phyloP scores from a whole-genome alignment of 2,888 invertebrate genomes.

The Eudemis profundana region DNA sequence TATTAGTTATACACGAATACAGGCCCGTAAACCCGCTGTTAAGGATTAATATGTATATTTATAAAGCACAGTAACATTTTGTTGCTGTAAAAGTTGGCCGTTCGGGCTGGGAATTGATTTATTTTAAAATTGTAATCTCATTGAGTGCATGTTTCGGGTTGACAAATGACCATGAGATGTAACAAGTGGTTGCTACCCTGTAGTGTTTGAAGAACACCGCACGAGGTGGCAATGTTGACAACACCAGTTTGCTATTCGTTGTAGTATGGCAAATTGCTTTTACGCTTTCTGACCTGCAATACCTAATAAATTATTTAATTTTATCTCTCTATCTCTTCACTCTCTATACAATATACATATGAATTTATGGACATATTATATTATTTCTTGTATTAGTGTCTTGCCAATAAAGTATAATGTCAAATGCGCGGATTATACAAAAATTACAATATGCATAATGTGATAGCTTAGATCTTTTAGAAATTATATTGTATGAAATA shows the following conservation, averaged over 20 bases:
- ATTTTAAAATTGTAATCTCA: slow-evolving; percentile 76
- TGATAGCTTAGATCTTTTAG: slow-evolving; percentile 82
- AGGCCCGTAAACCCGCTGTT: slow-evolving; percentile 27
- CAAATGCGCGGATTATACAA: slow-evolving; percentile 64
- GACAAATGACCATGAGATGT: slow-evolving; percentile 63
- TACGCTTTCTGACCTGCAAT: slow-evolving; percentile 66
- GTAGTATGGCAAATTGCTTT: slow-evolving; percentile 79
- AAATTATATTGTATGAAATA: slow-evolving; percentile 57
- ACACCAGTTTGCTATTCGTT: slow-evolving; percentile 77
- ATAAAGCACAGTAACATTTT: slow-evolving; percentile 22
- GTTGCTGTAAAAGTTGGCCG: slow-evolving; percentile 33
- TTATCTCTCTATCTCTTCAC: slow-evolving; percentile 78
- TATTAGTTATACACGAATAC: slow-evolving; percentile 37
- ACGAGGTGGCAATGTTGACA: slow-evolving; percentile 66
- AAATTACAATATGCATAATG: slow-evolving; percentile 74
- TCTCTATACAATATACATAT: slow-evolving; percentile 77
- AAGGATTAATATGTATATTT: slow-evolving; percentile 32
- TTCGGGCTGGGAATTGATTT: slow-evolving; percentile 33
- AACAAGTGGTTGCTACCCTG: slow-evolving; percentile 71
- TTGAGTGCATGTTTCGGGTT: slow-evolving; percentile 73
- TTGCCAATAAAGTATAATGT: slow-evolving; percentile 83
- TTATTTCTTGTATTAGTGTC: slow-evolving; percentile 72
- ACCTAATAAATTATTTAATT: slow-evolving; percentile 52
- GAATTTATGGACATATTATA: slow-evolving; percentile 71
- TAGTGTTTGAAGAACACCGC: slow-evolving; percentile 76